Evolutionary conservation across 2,888 invertebrate species (phyloP), one percentile per base, ranked within the genome.

Genomic region (Cheilosia scutellata): DNA sequence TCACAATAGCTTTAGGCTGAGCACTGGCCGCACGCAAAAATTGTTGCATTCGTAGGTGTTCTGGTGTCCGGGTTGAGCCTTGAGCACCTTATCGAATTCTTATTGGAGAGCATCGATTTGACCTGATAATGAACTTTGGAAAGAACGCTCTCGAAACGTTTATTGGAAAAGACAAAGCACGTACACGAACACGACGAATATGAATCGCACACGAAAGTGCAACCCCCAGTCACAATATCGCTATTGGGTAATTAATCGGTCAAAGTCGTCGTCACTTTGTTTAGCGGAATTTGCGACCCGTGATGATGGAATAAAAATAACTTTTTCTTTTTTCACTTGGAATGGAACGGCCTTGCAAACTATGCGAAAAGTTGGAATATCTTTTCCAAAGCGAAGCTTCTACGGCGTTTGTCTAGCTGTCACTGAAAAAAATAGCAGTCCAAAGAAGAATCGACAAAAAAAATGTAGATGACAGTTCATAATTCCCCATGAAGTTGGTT

Each of bases 261-360:
- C 40, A 53, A 60, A 70, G 53, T 42, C 57, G 58, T 44, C 40
- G 49, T 63, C 51, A 27, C 27, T 63, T 42, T 20, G 29, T 11
- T 37, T 68, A 27, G 31, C 5, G 31, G 31, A 68, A 33, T 55
- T 25, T 29, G 27, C 5, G 29, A 58, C n/a, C 33, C 44, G 70
- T 44, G 33, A 42, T 57, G 57, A 31, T 75, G 70, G n/a, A 70
- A 60, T 51, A 49, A 44, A 84, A 82, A 72, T 77, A 72, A 74
- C 55, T 78, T 72, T 75, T 68, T 68, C 60, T 62, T 68, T 79
- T 66, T 65, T 63, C 40, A 70, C 49, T 79, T 62, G 66, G 53
- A 60, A 86, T 62, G 66, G 60, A 60, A 86, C 80, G 80, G 80
- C 86, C 86, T 86, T 86, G 86, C 62, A 60, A 37, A 82, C 68